These are phyloP conservation scores for Eubucco bourcierii DNA, from an alignment of 2,113 vertebrate species.

Conservation along the genomic window DNA sequence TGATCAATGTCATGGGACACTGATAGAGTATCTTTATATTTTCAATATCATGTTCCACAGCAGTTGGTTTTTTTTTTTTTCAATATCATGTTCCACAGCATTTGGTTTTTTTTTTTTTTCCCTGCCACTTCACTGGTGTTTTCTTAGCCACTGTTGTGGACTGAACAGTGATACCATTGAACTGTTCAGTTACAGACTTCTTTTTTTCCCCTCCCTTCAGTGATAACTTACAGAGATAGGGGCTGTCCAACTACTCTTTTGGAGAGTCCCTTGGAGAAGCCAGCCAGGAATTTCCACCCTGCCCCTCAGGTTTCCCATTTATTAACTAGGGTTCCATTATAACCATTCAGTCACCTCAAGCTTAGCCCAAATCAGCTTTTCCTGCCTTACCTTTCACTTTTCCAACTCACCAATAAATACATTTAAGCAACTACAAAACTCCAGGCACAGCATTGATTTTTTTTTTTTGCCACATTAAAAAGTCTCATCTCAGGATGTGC, in stretches of 20 bases:
- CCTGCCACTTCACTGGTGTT: conserved; percentile 23
- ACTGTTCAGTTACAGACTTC: background rate
- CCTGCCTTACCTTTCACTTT: background rate
- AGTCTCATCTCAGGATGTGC: background rate
- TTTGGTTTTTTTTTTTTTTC: background rate
- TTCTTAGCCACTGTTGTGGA: conserved; percentile 17
- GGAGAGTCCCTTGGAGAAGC: conserved; percentile 22
- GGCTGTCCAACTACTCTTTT: conserved; percentile 37
- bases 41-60: conserved; percentile 1
- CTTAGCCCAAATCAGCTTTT: background rate
- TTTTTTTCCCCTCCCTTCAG: background rate
- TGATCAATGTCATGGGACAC: conserved; percentile 2
- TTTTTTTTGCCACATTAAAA: background rate
- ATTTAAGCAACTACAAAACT: background rate
- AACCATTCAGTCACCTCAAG: background rate
- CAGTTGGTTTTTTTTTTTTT: background rate
- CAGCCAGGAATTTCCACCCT: conserved; percentile 53
- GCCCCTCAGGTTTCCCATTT: conserved; percentile 1
- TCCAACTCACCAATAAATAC: background rate
- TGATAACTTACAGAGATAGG: conserved; percentile 30
- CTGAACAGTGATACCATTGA: conserved; percentile 42
- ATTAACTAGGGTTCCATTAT: background rate
- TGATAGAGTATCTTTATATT: conserved; percentile 33
- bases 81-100: background rate
- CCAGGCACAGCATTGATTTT: background rate